Conservation (phyloP, 2,797 vertebrate species). For the Arnoldichthys spilopterus region DNA sequence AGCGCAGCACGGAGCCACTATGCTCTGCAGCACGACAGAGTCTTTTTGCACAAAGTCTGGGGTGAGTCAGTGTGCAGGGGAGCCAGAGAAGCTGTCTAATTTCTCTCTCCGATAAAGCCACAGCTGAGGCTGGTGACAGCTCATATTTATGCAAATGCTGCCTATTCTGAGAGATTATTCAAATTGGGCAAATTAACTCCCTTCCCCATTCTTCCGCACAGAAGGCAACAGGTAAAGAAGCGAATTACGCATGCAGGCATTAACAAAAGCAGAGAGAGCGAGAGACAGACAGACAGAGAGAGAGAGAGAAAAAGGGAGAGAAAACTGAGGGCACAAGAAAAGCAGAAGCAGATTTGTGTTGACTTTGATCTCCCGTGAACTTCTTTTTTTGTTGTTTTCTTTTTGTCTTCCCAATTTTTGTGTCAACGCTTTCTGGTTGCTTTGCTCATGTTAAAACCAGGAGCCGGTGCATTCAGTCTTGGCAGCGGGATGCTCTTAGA, state of each 20-base stretch:
- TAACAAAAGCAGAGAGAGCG: background rate
- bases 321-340: background rate
- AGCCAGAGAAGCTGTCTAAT: constrained; percentile 1
- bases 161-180: constrained; percentile 25
- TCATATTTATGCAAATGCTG: constrained; percentile 29
- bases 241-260: background rate
- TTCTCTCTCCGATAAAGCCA: background rate
- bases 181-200: constrained; percentile 22
- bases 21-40: background rate
- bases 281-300: constrained; percentile 39
- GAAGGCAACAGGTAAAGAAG: constrained; percentile 20
- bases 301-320: constrained; percentile 44
- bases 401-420: background rate
- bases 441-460: constrained; percentile 7
- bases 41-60: background rate
- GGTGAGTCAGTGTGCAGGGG: background rate
- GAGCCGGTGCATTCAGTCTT: background rate
- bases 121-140: constrained; percentile 22
- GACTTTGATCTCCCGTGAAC: background rate
- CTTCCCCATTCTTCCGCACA: constrained; percentile 8
- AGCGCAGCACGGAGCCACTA: background rate
- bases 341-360: background rate
- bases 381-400: background rate
- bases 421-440: background rate
- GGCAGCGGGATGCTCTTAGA: background rate